These are phyloP conservation scores for Smittia sp. DNA, from an alignment of 2,888 invertebrate species.

Conservation along the genomic window DNA sequence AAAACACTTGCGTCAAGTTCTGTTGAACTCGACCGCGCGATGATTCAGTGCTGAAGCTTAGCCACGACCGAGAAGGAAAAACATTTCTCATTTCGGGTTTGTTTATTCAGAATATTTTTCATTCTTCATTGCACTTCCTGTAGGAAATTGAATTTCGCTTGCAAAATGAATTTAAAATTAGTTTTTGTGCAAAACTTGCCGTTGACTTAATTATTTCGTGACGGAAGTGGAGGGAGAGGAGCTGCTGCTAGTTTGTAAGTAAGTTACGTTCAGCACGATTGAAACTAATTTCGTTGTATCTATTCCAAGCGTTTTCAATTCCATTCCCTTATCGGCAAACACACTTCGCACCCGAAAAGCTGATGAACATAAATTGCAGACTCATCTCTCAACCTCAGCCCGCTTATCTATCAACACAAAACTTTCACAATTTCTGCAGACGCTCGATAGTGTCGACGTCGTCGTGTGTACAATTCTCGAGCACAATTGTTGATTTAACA, in stretches of 20 bases:
- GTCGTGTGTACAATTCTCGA: not conserved
- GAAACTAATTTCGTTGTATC: not conserved
- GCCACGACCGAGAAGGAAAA: not conserved
- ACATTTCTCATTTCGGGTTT: not conserved
- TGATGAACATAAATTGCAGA: slow-evolving; percentile 26
- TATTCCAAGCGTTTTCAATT: slow-evolving; percentile 27
- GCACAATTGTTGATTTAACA: slow-evolving; percentile 7
- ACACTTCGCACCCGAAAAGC: not conserved
- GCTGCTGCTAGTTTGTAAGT: not conserved
- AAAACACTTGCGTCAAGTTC: not conserved
- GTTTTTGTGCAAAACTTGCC: not conserved
- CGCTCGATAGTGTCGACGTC: not conserved
- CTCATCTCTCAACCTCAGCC: not conserved
- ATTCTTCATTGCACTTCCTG: slow-evolving; percentile 37
- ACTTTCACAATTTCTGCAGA: slow-evolving; percentile 12
- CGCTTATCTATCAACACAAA: slow-evolving; percentile 10
- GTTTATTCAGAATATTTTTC: slow-evolving; percentile 24
- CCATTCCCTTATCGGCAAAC: slow-evolving; percentile 14
- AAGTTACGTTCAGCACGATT: not conserved
- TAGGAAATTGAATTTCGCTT: slow-evolving; percentile 40
- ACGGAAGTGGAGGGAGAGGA: not conserved
- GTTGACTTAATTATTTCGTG: not conserved
- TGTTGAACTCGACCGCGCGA: not conserved
- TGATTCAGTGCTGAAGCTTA: not conserved
- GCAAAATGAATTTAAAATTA: slow-evolving; percentile 30